phyloP scores from a whole-genome alignment of 2,888 invertebrate species.

The Ectemnius lituratus region DNA sequence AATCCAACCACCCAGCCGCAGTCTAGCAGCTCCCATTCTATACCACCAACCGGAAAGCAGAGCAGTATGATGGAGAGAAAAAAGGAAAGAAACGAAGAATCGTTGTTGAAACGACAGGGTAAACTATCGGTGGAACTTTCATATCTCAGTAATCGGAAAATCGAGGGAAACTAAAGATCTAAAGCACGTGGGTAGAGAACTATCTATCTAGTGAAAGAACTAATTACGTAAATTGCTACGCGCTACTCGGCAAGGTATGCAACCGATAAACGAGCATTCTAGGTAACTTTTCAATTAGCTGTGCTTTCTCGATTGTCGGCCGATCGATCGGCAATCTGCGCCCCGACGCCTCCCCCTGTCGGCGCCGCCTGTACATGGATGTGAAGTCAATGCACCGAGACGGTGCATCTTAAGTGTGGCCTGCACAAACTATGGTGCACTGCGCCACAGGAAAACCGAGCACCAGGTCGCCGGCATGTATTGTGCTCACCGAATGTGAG shows the following conservation, averaged over 20 bases:
- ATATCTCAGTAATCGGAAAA: background rate
- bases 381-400: conserved; percentile 2
- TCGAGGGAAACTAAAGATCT: background rate
- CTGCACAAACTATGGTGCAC: conserved; percentile 7
- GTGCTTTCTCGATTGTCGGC: conserved; percentile 37
- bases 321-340: conserved; percentile 19
- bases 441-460: no score
- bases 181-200: background rate
- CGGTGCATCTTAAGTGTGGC: conserved; percentile 17
- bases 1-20: background rate
- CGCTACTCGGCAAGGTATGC: background rate
- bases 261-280: conserved; percentile 2
- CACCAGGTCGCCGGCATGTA: no score
- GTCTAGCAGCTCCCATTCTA: no score
- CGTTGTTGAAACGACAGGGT: background rate
- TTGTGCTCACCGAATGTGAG: no score
- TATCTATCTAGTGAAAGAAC: background rate
- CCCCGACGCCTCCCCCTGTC: no score
- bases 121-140: background rate
- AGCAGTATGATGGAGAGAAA: background rate
- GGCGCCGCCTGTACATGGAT: background rate
- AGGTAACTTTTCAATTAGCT: conserved; percentile 49
- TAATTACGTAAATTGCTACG: conserved; percentile 6
- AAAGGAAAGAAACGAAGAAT: background rate
- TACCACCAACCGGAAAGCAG: no score